Conservation (phyloP, 2,888 invertebrate genomes). For the Ceramica pisi region DNA sequence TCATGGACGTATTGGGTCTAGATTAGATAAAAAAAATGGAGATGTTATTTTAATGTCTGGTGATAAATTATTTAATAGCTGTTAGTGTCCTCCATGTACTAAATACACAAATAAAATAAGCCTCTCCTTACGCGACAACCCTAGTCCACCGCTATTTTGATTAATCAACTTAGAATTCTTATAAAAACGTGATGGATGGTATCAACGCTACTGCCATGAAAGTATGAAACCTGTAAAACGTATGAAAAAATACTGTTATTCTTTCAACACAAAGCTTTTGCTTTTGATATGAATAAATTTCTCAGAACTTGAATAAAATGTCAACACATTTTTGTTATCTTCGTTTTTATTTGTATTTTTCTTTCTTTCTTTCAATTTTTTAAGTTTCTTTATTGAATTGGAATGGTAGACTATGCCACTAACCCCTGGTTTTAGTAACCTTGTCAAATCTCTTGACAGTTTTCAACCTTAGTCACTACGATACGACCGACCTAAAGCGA, state of each 20-base stretch:
- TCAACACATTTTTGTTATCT: constrained; percentile 35
- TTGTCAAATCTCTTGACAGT: not conserved
- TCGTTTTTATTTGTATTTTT: not conserved
- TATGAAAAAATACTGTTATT: constrained; percentile 27
- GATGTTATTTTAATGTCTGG: no score
- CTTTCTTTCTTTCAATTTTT: not conserved
- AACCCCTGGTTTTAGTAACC: not conserved
- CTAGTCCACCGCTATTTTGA: constrained; percentile 43
- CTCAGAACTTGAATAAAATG: constrained; percentile 38
- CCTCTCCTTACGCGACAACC: constrained; percentile 31
- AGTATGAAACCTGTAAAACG: constrained; percentile 33
- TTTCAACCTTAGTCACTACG: no score
- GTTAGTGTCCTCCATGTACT: no score
- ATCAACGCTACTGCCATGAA: constrained; percentile 37
- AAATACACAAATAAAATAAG: no score
- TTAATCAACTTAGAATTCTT: constrained; percentile 57
- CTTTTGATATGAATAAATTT: constrained; percentile 21
- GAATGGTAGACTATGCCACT: not conserved
- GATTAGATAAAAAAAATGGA: no score
- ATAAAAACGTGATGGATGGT: constrained; percentile 59
- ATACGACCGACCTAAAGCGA: no score
- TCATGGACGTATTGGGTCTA: no score
- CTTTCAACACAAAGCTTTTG: constrained; percentile 34
- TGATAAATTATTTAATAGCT: no score
- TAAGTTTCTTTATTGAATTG: constrained; percentile 7